phyloP scores from a whole-genome alignment of 2,888 invertebrate species.

The Bedellia somnulentella region DNA sequence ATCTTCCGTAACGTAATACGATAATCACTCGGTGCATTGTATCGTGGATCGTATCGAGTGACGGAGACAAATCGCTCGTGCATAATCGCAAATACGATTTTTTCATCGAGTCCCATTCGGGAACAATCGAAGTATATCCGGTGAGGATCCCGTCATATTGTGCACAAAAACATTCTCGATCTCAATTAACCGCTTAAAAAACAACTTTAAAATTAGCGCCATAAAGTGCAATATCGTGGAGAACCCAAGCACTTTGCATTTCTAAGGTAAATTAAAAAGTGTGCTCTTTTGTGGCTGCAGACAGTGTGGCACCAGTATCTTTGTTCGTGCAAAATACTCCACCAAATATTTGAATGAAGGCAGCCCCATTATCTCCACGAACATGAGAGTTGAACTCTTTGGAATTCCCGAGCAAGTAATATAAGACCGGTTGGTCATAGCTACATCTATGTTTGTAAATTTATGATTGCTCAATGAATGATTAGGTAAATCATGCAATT shows the following conservation, averaged over 20 bases:
- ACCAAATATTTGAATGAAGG: too few relatives aligned
- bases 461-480: too few relatives aligned
- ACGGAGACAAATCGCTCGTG: conserved; percentile 52
- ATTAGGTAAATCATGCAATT: too few relatives aligned
- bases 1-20: conserved; percentile 16
- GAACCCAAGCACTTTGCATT: conserved; percentile 25
- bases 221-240: conserved; percentile 1
- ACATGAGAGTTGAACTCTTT: too few relatives aligned
- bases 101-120: conserved; percentile 32
- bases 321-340: conserved; percentile 40
- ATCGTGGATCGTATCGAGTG: conserved; percentile 39
- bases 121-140: conserved; percentile 43
- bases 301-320: conserved; percentile 50
- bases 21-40: conserved; percentile 34
- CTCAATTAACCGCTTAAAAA: too few relatives aligned
- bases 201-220: neutral
- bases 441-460: too few relatives aligned
- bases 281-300: conserved; percentile 47
- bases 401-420: too few relatives aligned
- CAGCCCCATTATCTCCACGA: too few relatives aligned
- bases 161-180: conserved; percentile 38
- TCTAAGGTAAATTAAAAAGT: conserved; percentile 43
- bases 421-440: too few relatives aligned
- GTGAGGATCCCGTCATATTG: conserved; percentile 37
- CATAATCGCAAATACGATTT: conserved; percentile 53